Base-by-base conservation (phyloP, 1,140 invertebrate species). In the Cherax destructor region DNA sequence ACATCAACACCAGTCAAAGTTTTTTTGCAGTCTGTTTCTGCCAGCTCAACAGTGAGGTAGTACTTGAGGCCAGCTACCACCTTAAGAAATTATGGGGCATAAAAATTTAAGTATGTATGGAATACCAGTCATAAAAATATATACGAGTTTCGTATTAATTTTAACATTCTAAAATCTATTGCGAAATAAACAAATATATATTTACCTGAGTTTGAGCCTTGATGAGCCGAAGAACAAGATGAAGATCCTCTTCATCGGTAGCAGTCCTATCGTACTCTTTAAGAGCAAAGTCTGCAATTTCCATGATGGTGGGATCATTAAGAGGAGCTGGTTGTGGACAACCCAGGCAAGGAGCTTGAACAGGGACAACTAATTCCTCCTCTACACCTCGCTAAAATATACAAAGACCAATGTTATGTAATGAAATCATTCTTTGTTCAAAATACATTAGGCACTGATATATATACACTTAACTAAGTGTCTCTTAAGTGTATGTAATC, bases 131-230 rank as follows among this genome's bases (percentile, higher is more conserved):
- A 56, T 13, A 56, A 56, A 56, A 56, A 56, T 56, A 10, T 10
- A 56, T 56, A 56, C 9, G 13, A 56, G 30, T 41, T 2, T 1
- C 30, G 2, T 2, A 41, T 41, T 41, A 41, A 41, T 41, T 41
- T 41, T 41, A 2, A 41, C 30, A 41, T 41, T 41, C 30, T 41
- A 41, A 41, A 41, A 41, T 41, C 30, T 41, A 2, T 1, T 41
- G 30, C 2, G 30, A 41, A 41, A 41, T 41, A 2, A 41, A 1
- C 52, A 56, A 56, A 56, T 56, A 56, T 59, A 65, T 65, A 65
- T 72, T 50, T 65, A 93, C 92, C 87, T 93, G 92, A 7, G 83
- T 93, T 41, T 93, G 88, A n/a, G 92, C 92, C 56, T 90, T 93
- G 78, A 91, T 80, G 72, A 93, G 90, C n/a, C 83, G 84, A 49